Evolutionary conservation across 2,797 vertebrate genomes (phyloP).

Genomic region (Liasis olivaceus): DNA sequence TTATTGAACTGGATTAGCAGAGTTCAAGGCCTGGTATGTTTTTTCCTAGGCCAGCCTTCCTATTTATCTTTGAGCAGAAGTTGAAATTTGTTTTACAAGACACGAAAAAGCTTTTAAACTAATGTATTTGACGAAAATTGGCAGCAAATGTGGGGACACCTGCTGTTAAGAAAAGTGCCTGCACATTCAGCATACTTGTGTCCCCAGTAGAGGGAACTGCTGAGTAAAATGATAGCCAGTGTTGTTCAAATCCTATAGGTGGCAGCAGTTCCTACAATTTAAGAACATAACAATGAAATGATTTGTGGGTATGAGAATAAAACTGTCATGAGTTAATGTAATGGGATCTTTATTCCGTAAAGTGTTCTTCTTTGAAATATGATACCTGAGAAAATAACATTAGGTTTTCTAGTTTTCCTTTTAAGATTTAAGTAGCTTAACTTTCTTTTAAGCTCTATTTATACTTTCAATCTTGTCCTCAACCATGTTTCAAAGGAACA

Average conservation of each 20-base stretch:
- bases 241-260: conserved; percentile 78
- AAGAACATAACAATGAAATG: conserved; percentile 67
- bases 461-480: conserved; percentile 53
- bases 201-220: conserved; percentile 63
- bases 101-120: conserved; percentile 78
- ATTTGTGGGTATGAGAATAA: conserved; percentile 62
- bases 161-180: conserved; percentile 81
- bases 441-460: conserved; percentile 66
- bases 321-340: conserved; percentile 67
- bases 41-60: conserved; percentile 65
- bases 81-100: conserved; percentile 74
- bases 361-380: conserved; percentile 74
- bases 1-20: conserved; percentile 65
- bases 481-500: conserved; percentile 39
- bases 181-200: conserved; percentile 62
- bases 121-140: conserved; percentile 69
- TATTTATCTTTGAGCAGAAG: conserved; percentile 65
- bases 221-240: conserved; percentile 54
- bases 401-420: conserved; percentile 67
- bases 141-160: conserved; percentile 81
- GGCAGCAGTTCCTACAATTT: conserved; percentile 86
- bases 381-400: conserved; percentile 68
- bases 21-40: conserved; percentile 60
- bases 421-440: conserved; percentile 71
- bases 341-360: conserved; percentile 67